Conservation (phyloP, 2,888 invertebrate species). For the Glomeris marginata region DNA sequence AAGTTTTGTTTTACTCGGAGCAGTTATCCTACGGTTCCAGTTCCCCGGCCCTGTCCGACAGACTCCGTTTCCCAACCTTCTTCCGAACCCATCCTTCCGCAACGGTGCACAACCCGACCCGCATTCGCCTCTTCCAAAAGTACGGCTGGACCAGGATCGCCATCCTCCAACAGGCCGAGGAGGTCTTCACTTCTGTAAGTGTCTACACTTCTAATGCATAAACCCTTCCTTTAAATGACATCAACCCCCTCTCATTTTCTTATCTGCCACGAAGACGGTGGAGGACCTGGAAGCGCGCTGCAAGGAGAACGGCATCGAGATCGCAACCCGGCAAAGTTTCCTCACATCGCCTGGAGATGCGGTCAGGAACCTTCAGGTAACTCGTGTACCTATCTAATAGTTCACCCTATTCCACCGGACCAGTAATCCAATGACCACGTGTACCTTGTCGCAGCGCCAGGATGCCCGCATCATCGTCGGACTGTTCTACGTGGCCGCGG, state of each 20-base stretch:
- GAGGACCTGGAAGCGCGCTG: slow-evolving; percentile 92
- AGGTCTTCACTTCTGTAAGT: slow-evolving; percentile 84
- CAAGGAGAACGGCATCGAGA: slow-evolving; percentile 76
- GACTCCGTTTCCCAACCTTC: slow-evolving; percentile 90
- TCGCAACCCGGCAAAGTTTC: slow-evolving; percentile 91
- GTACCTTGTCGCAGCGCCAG: slow-evolving; percentile 48
- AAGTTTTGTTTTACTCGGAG: slow-evolving; percentile 19
- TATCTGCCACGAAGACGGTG: slow-evolving; percentile 51
- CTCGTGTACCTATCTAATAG: too few species aligned
- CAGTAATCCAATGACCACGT: too few species aligned
- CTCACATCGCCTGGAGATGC: slow-evolving; percentile 93
- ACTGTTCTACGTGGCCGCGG: slow-evolving; percentile 95
- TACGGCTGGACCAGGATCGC: slow-evolving; percentile 96
- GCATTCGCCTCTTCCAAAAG: slow-evolving; percentile 90
- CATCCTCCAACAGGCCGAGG: slow-evolving; percentile 95
- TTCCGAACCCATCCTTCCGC: slow-evolving; percentile 99
- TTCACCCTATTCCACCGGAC: too few species aligned
- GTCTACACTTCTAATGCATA: neutral
- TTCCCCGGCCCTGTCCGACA: slow-evolving; percentile 92
- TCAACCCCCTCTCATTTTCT: slow-evolving; percentile 21
- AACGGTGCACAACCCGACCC: slow-evolving; percentile 94
- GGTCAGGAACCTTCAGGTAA: slow-evolving; percentile 62
- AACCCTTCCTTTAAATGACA: slow-evolving; percentile 3
- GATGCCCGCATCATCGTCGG: slow-evolving; percentile 97
- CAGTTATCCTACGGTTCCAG: slow-evolving; percentile 98